Conservation (phyloP, 2,797 vertebrate genomes). For the Chelon auratus region DNA sequence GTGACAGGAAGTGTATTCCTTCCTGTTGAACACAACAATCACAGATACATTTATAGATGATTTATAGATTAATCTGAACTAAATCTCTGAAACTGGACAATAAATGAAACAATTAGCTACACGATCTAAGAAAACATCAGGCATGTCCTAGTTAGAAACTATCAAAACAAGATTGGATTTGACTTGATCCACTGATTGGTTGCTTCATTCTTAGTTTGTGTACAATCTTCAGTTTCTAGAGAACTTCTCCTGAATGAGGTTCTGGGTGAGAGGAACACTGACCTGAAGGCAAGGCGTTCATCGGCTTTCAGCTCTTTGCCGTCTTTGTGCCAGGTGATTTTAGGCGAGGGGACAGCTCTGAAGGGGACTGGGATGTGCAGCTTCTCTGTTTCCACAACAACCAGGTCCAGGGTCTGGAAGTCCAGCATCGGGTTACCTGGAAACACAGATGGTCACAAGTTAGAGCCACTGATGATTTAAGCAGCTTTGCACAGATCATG, state of each 20-base stretch:
- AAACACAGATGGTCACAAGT: conserved; percentile 5
- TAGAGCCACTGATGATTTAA: background rate
- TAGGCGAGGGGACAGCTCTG: conserved; percentile 92
- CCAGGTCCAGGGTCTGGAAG: conserved; percentile 91
- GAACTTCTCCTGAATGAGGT: background rate
- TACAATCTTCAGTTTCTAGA: too few relatives aligned
- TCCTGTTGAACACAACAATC: conserved; percentile 65
- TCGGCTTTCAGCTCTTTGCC: conserved; percentile 94
- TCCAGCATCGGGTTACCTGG: conserved; percentile 93
- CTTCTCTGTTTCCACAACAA: conserved; percentile 95
- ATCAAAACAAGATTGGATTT: too few relatives aligned
- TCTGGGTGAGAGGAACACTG: background rate
- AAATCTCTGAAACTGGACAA: too few relatives aligned
- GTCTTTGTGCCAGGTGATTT: conserved; percentile 95
- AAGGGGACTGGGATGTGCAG: conserved; percentile 93
- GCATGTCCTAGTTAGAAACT: too few relatives aligned
- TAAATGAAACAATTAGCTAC: too few relatives aligned
- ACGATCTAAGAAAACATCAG: too few relatives aligned
- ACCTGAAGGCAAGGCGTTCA: conserved; percentile 90
- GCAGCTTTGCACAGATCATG: background rate
- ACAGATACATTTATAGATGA: background rate
- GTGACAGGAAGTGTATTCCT: conserved; percentile 90
- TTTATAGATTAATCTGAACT: too few relatives aligned
- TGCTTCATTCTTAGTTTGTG: background rate
- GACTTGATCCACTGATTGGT: too few relatives aligned